A percentile compares a stretch with the other conserved stretches of the same genome.
Conservation (phyloP, 1,140 invertebrate species). For the Drosophila oshimai region DNA sequence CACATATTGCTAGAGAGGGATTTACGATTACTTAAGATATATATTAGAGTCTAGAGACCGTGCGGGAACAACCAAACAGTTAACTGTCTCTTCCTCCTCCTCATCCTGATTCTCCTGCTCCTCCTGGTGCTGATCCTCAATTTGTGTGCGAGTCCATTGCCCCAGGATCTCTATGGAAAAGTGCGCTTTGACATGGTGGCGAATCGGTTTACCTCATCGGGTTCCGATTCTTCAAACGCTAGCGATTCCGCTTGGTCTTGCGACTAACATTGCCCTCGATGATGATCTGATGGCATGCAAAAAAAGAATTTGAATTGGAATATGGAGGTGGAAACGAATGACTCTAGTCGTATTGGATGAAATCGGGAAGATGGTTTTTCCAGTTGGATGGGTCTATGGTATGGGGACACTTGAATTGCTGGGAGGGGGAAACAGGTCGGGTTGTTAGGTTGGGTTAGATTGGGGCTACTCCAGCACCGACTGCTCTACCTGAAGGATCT, state of each 20-base stretch:
- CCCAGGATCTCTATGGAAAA: conserved; percentile 14
- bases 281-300: conserved; percentile 66
- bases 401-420: conserved; percentile 55
- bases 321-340: neutral
- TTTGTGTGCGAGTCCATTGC: neutral
- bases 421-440: conserved; percentile 13
- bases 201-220: conserved; percentile 81
- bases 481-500: conserved; percentile 75
- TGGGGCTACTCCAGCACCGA: neutral
- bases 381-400: neutral
- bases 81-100: neutral
- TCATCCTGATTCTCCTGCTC: neutral
- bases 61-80: conserved; percentile 10
- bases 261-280: conserved; percentile 82
- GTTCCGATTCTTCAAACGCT: conserved; percentile 83
- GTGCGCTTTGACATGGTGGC: conserved; percentile 36
- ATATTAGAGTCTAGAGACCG: conserved; percentile 37
- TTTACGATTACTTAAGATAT: conserved; percentile 43
- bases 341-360: neutral
- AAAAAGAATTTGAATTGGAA: conserved; percentile 27
- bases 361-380: neutral
- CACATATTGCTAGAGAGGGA: conserved; percentile 17
- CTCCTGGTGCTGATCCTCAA: neutral
- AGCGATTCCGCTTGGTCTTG: conserved; percentile 82
- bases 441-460: conserved; percentile 21